Conservation (phyloP, 2,113 vertebrate genomes). For the Gasterosteus nipponicus region DNA sequence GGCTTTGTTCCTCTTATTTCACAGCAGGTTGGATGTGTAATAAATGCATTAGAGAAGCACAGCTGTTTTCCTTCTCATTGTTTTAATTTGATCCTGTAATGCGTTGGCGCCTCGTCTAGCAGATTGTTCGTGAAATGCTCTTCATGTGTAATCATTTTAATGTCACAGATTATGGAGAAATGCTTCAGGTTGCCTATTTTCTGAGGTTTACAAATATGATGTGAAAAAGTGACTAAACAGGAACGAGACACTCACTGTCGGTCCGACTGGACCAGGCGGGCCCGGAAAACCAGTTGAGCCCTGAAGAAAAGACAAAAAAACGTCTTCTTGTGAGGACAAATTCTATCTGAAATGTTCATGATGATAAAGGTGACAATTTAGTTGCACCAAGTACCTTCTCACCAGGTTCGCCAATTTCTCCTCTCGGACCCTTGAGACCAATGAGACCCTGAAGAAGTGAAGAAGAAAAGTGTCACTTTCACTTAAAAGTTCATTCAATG, state of each 20-base stretch:
- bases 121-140: not conserved
- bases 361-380: not conserved
- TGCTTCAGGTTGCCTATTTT: not conserved
- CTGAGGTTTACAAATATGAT: not conserved
- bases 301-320: conserved; percentile 64
- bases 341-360: not conserved
- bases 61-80: not conserved
- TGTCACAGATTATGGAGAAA: conserved; percentile 8
- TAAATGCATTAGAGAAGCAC: not conserved
- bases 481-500: not conserved
- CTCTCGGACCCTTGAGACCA: conserved; percentile 80
- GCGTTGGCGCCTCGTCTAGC: not conserved
- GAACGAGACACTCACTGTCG: conserved; percentile 77
- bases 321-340: not conserved
- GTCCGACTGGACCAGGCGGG: conserved; percentile 77
- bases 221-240: not conserved
- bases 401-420: conserved; percentile 84
- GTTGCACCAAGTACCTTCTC: conserved; percentile 79
- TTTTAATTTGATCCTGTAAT: conserved; percentile 11
- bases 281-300: conserved; percentile 82
- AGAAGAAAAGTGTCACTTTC: not conserved
- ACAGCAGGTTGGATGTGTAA: not conserved
- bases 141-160: not conserved
- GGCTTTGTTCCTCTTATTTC: conserved; percentile 7
- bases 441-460: conserved; percentile 78